phyloP scores from a whole-genome alignment of 2,797 vertebrate species.

The Bryconaethiops microstoma region DNA sequence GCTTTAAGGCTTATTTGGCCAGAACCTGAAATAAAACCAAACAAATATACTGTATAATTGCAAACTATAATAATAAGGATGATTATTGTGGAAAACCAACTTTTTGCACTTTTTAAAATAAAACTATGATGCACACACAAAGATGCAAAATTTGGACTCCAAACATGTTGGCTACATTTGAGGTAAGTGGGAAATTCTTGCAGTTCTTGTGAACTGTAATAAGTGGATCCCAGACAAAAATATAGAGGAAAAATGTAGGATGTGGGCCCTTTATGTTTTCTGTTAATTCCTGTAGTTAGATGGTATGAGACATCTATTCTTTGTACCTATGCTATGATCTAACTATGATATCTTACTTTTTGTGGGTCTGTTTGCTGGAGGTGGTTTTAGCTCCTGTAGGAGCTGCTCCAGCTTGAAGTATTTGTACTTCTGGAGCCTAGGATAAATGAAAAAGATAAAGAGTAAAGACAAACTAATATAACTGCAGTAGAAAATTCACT shows the following conservation, averaged over 20 bases:
- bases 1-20: neutral
- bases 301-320: no score
- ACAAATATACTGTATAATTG: no score
- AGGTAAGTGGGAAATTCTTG: no score
- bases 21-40: slow-evolving; percentile 36
- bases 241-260: neutral
- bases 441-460: slow-evolving; percentile 15
- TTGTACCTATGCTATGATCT: neutral
- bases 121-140: neutral
- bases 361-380: slow-evolving; percentile 28
- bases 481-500: neutral
- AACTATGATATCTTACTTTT: slow-evolving; percentile 38
- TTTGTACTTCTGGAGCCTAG: slow-evolving; percentile 77
- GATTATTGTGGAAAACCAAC: neutral
- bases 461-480: neutral
- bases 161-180: no score
- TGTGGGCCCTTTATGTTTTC: neutral
- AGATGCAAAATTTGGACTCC: no score
- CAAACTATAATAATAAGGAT: neutral
- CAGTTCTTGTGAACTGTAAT: no score
- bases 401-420: slow-evolving; percentile 78
- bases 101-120: neutral
- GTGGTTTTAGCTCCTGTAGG: slow-evolving; percentile 64
- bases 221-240: no score
- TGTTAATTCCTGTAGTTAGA: no score